These are phyloP conservation scores for Capromys pilorides DNA, from an alignment of 2,797 vertebrate species.

Conservation along the genomic window DNA sequence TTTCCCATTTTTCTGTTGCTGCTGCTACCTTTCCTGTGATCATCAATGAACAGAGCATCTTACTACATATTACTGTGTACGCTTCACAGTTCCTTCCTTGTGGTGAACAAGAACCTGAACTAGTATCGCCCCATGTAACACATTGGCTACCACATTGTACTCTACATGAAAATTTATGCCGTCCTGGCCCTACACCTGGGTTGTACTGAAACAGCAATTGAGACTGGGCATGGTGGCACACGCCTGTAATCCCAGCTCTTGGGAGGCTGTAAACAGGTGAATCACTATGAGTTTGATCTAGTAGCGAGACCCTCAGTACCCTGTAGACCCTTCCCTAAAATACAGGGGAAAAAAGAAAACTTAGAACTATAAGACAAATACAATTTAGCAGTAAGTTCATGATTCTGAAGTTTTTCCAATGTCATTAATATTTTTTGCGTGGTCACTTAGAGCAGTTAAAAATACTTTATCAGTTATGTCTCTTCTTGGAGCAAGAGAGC, in stretches of 20 bases:
- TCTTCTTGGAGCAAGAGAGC: not conserved
- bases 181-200: no score
- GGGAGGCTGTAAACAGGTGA: no score
- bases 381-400: not conserved
- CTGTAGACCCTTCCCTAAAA: no score
- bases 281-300: no score
- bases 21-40: not conserved
- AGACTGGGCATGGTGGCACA: no score
- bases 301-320: no score
- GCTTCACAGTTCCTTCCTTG: no score
- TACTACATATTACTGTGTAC: not conserved
- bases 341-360: not conserved
- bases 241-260: no score
- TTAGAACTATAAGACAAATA: not conserved
- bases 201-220: no score
- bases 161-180: not conserved
- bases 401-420: not conserved
- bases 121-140: not conserved
- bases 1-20: not conserved
- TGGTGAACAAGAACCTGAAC: no score
- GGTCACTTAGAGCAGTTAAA: not conserved
- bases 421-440: slow-evolving; percentile 21
- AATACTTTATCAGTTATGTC: not conserved
- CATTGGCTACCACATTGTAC: not conserved
- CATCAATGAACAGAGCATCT: not conserved